Base-by-base conservation (phyloP, 37 sponge, comb jelly and placozoan genomes). In the Eunapius fragilis region DNA sequence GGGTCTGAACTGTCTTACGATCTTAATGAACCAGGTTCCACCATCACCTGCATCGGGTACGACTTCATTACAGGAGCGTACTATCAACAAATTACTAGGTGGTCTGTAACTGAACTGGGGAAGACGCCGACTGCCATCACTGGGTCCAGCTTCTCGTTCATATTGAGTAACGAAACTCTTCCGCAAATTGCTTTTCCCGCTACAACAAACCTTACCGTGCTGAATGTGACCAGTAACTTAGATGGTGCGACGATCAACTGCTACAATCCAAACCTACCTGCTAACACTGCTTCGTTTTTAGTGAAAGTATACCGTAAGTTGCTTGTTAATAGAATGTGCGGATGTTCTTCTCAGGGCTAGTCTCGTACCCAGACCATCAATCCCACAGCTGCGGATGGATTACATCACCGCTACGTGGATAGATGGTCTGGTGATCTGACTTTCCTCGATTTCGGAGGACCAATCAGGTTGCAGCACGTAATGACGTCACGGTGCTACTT, bases 281-380 rank as follows among this genome's bases (percentile, higher is more conserved):
- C 31, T 2, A 25, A 33, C 75, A 37, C 28, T 5, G 36, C 75
- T 27, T 25, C 25, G 3, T 75, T 75, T 36, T 2, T 31, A 33
- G 22, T 75, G 75, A 75, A 27, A 33, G 34, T 32, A 33, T 75
- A 75, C 34, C 75, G 75, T 75, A 75, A 75, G 75, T 75, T 5
- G 0, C 6, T 2, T 2, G 31, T 26, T 26, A n/a, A n/a, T n/a
- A n/a, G n/a, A n/a, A n/a, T n/a, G n/a, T n/a, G n/a, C n/a, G n/a
- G n/a, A n/a, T n/a, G n/a, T n/a, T n/a, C n/a, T n/a, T n/a, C n/a
- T n/a, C n/a, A n/a, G n/a, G n/a, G n/a, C n/a, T n/a, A n/a, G n/a
- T n/a, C n/a, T n/a, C n/a, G n/a, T n/a, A n/a, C n/a, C n/a, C n/a
- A n/a, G n/a, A n/a, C n/a, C n/a, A n/a, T n/a, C n/a, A n/a, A n/a